phyloP scores from a whole-genome alignment of 2,888 invertebrate species.

The Liposcelis brunnea region DNA sequence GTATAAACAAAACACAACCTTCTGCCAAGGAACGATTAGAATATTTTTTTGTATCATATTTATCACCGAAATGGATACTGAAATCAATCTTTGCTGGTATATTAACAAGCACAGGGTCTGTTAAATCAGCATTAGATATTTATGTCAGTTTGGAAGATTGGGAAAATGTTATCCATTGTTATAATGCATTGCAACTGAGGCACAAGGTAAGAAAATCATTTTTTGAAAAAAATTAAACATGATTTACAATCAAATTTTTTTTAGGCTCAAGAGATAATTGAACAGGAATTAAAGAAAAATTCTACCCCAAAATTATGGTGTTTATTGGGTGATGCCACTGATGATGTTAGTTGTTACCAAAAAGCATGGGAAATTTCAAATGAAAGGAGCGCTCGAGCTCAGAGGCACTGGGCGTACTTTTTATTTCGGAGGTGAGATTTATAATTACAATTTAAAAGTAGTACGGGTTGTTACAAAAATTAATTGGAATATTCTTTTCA shows the following conservation, averaged over 20 bases:
- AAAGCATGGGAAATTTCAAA: conserved; percentile 84
- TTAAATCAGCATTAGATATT: conserved; percentile 68
- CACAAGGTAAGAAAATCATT: conserved; percentile 44
- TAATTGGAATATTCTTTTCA: conserved; percentile 6
- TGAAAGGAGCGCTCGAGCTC: conserved; percentile 63
- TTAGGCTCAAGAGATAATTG: conserved; percentile 74
- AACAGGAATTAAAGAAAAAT: conserved; percentile 52
- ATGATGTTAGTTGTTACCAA: conserved; percentile 62
- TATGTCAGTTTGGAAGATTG: conserved; percentile 62
- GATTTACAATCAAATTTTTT: conserved; percentile 17
- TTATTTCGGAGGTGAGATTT: conserved; percentile 38
- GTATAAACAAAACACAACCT: conserved; percentile 28
- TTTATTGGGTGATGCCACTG: conserved; percentile 70
- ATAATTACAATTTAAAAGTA: too few relatives aligned
- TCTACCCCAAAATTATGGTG: conserved; percentile 79
- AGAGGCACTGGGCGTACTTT: conserved; percentile 73
- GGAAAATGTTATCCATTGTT: conserved; percentile 88
- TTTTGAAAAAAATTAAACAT: neutral
- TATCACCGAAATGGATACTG: conserved; percentile 60
- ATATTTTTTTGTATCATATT: conserved; percentile 50
- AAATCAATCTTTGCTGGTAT: conserved; percentile 61
- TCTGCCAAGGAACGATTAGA: conserved; percentile 30
- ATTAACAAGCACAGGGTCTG: conserved; percentile 60
- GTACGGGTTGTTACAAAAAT: neutral
- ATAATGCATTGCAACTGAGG: conserved; percentile 60